Evolutionary conservation across 2,888 invertebrate species (phyloP).

Genomic region (Morinoia aosen): DNA sequence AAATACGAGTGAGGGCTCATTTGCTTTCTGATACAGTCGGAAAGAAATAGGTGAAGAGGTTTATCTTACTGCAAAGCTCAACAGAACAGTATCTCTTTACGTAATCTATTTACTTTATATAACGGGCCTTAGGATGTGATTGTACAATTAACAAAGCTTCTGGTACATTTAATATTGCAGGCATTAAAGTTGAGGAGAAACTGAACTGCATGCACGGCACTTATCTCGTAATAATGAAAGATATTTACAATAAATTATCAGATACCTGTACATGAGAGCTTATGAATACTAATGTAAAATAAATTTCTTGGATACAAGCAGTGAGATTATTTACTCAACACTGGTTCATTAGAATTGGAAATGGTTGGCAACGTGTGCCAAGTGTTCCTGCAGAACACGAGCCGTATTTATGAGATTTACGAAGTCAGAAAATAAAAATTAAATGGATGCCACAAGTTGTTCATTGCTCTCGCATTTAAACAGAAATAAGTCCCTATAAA

Average conservation of each 20-base stretch:
- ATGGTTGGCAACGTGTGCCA: not conserved
- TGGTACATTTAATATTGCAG: conserved; percentile 15
- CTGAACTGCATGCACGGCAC: not conserved
- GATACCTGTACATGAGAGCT: not conserved
- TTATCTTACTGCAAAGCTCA: not conserved
- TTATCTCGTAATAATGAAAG: not conserved
- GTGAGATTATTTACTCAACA: not conserved
- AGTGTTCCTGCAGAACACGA: not conserved
- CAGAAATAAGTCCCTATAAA: no score
- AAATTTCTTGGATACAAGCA: not conserved
- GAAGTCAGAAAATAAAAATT: not conserved
- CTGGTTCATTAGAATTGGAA: not conserved
- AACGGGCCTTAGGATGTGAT: not conserved
- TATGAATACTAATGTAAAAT: not conserved
- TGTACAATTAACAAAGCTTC: not conserved
- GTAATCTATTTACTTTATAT: not conserved
- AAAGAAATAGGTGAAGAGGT: not conserved
- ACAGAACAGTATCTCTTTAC: not conserved
- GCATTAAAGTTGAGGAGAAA: conserved; percentile 15
- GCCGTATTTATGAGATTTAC: not conserved
- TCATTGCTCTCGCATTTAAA: no score
- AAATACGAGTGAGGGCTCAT: not conserved
- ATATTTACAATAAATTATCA: not conserved
- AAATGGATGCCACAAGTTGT: not conserved
- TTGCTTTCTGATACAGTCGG: not conserved